phyloP scores from a whole-genome alignment of 2,888 invertebrate species.

The Tetrapedia diversipes region DNA sequence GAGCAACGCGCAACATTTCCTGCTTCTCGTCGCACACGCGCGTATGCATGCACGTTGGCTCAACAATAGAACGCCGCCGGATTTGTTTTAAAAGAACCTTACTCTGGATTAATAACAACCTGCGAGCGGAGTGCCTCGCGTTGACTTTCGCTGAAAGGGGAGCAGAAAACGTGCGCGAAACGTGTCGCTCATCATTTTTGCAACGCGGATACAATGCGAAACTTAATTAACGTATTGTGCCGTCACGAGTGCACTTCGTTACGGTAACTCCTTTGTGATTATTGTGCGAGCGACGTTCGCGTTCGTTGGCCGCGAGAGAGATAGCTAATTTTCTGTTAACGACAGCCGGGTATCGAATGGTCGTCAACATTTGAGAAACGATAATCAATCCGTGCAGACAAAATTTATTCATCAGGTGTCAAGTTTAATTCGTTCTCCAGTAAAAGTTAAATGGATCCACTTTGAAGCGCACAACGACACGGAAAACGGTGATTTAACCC shows the following conservation, averaged over 20 bases:
- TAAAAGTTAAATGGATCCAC: no score
- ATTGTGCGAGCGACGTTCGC: no score
- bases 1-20: constrained; percentile 29
- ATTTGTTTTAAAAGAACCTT: constrained; percentile 44
- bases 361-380: no score
- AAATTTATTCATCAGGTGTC: no score
- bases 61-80: constrained; percentile 32
- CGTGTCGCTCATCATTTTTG: neutral
- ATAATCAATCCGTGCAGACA: no score
- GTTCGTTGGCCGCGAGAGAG: no score
- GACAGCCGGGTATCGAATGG: no score
- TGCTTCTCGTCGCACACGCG: constrained; percentile 10
- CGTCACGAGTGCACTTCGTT: neutral
- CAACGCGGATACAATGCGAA: neutral
- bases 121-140: constrained; percentile 17
- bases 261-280: no score
- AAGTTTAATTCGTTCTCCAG: no score
- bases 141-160: constrained; percentile 23
- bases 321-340: no score
- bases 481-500: no score
- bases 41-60: neutral
- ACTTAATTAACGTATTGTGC: neutral
- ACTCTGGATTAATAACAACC: constrained; percentile 53
- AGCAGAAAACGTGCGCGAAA: neutral
- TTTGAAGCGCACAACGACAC: no score